Conservation (phyloP, 1,140 invertebrate species). For the Drosophila ironensis region DNA sequence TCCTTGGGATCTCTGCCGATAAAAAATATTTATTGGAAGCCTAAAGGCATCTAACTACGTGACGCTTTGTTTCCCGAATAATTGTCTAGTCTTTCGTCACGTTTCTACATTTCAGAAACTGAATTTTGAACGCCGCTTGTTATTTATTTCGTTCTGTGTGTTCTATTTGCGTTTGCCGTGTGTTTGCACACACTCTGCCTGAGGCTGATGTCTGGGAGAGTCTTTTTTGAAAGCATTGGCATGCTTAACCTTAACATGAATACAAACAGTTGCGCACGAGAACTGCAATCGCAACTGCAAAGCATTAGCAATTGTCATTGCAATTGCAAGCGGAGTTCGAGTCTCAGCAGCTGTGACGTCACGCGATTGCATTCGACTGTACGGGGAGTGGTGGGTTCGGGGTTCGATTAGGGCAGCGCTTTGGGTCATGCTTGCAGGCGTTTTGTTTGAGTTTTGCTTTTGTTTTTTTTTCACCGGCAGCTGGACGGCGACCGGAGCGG, state of each 20-base stretch:
- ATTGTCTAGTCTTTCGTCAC: no score
- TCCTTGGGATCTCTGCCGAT: no score
- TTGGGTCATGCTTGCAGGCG: slow-evolving; percentile 5
- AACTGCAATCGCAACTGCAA: neutral
- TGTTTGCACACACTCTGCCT: slow-evolving; percentile 28
- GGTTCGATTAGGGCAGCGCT: slow-evolving; percentile 19
- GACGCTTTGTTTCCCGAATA: no score
- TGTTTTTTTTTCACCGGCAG: slow-evolving; percentile 21
- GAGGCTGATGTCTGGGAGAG: slow-evolving; percentile 12
- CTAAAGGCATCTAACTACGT: no score
- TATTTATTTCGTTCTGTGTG: neutral
- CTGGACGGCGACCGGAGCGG: slow-evolving; percentile 10
- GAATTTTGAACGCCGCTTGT: neutral
- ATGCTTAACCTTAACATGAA: slow-evolving; percentile 74
- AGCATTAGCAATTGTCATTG: neutral
- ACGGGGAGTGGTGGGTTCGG: neutral
- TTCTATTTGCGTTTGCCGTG: neutral
- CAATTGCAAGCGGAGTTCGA: slow-evolving; percentile 14
- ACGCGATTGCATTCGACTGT: slow-evolving; percentile 21
- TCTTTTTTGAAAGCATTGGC: slow-evolving; percentile 50
- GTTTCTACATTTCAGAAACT: slow-evolving; percentile 10
- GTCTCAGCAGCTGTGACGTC: neutral
- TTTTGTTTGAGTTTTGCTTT: slow-evolving; percentile 11
- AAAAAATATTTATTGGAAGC: no score
- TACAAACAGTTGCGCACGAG: slow-evolving; percentile 33